Conservation (phyloP, 2,888 invertebrate genomes). For the Trissolcus japonicus region DNA sequence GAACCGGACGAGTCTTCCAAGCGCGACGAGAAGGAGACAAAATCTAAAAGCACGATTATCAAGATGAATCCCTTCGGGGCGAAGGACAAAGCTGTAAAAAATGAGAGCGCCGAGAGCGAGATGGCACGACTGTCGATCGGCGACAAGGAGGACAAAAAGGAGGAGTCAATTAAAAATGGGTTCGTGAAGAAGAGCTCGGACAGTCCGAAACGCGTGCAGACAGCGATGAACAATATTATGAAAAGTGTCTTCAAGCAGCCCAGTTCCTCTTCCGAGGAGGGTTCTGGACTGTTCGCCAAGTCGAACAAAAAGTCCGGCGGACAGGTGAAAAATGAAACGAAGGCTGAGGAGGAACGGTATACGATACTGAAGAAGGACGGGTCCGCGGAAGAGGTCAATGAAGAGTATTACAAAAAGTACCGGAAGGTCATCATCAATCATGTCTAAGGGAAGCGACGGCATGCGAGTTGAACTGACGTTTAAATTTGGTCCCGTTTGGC, state of each 20-base stretch:
- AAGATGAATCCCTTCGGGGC: background rate
- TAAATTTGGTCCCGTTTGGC: too few species aligned
- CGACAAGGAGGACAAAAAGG: slow-evolving; percentile 20
- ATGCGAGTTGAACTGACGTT: too few species aligned
- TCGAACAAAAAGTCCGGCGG: slow-evolving; percentile 43
- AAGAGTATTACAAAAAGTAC: too few species aligned
- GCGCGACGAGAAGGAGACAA: background rate
- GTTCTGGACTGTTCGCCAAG: slow-evolving; percentile 16
- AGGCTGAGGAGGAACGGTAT: background rate
- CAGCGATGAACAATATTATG: slow-evolving; percentile 67
- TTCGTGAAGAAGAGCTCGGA: slow-evolving; percentile 61
- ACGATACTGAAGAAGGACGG: slow-evolving; percentile 7
- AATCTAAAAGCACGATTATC: slow-evolving; percentile 1
- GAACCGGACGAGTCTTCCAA: slow-evolving; percentile 19
- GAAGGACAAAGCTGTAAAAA: slow-evolving; percentile 8
- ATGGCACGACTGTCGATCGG: slow-evolving; percentile 27
- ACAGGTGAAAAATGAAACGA: slow-evolving; percentile 52
- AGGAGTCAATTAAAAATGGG: slow-evolving; percentile 38
- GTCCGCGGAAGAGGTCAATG: background rate
- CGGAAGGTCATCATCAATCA: background rate
- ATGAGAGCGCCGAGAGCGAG: slow-evolving; percentile 11
- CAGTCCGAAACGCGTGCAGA: slow-evolving; percentile 65
- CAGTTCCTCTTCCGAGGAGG: slow-evolving; percentile 16
- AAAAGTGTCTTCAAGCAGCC: slow-evolving; percentile 67
- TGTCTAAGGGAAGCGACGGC: too few species aligned